Conservation (phyloP, 2,888 invertebrate species). For the Cryptocephalus primarius region DNA sequence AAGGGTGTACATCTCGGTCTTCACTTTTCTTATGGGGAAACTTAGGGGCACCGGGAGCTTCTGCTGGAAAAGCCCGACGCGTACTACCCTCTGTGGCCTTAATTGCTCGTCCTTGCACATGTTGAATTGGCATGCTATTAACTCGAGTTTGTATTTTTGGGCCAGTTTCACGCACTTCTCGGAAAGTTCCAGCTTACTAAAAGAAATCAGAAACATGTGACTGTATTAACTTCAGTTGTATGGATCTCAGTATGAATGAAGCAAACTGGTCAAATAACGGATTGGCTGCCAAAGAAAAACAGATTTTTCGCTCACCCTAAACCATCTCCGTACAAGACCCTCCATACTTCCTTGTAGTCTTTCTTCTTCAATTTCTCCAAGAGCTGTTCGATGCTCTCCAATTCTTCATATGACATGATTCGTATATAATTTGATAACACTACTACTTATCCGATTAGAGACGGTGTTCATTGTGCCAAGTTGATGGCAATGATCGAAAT, state of each 20-base stretch:
- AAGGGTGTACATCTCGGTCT: constrained; percentile 64
- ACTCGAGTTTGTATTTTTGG: constrained; percentile 8
- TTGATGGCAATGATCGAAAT: too few relatives aligned
- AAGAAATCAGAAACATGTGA: background rate
- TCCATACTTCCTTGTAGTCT: constrained; percentile 9
- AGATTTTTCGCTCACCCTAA: constrained; percentile 7
- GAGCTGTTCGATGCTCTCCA: constrained; percentile 9
- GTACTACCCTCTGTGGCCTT: constrained; percentile 59
- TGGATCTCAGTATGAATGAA: background rate
- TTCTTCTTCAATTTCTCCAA: constrained; percentile 8
- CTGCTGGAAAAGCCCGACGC: constrained; percentile 83
- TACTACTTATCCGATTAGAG: too few relatives aligned
- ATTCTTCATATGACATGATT: constrained; percentile 8
- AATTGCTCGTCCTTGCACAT: constrained; percentile 55
- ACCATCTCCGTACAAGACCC: constrained; percentile 10
- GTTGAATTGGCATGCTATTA: constrained; percentile 9
- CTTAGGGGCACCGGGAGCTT: constrained; percentile 4
- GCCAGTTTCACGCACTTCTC: constrained; percentile 10
- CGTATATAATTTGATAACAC: background rate
- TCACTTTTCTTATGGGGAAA: constrained; percentile 56
- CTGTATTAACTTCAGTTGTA: background rate
- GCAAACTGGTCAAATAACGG: background rate
- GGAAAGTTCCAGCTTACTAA: constrained; percentile 8
- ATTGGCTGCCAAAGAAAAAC: too few relatives aligned
- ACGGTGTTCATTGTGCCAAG: too few relatives aligned